phyloP scores from a whole-genome alignment of 2,888 invertebrate genomes.

The Boloria euphrosyne region DNA sequence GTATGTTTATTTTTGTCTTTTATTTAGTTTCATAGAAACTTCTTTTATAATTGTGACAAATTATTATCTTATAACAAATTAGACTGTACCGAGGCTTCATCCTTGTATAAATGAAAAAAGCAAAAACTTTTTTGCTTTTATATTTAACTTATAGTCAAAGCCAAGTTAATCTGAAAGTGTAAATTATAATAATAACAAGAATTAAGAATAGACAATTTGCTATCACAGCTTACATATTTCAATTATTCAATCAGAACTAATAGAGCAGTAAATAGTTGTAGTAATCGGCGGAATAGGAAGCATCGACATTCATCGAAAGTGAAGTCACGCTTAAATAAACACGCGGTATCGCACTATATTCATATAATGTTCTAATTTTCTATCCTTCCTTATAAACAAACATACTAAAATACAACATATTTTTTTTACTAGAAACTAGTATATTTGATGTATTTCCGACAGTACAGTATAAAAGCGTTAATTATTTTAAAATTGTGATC shows the following conservation, averaged over 20 bases:
- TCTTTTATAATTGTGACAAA: too few species aligned
- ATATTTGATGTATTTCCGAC: too few species aligned
- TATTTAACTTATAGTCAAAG: too few species aligned
- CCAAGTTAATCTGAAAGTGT: background rate
- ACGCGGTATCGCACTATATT: conserved; percentile 42
- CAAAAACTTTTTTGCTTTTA: too few species aligned
- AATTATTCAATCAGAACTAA: conserved; percentile 15
- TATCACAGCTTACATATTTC: background rate
- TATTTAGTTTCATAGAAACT: background rate
- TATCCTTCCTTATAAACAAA: conserved; percentile 7
- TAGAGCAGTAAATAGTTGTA: conserved; percentile 18
- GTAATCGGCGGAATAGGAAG: conserved; percentile 47
- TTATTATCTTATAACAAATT: too few species aligned
- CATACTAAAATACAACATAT: background rate
- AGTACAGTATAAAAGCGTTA: too few species aligned
- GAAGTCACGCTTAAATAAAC: conserved; percentile 44
- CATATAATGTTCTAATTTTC: conserved; percentile 24
- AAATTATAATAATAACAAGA: background rate
- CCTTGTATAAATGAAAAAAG: too few species aligned
- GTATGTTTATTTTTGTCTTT: background rate
- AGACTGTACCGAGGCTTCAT: too few species aligned
- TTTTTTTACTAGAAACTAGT: background rate
- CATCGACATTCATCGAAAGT: conserved; percentile 45
- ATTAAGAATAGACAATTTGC: background rate
- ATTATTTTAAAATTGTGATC: too few species aligned